A percentile compares a stretch with the other conserved stretches of the same genome.
These are phyloP conservation scores for Heliocidaris tuberculata DNA, from an alignment of 35 echinoderm and acorn worm genomes.

Conservation along the genomic window DNA sequence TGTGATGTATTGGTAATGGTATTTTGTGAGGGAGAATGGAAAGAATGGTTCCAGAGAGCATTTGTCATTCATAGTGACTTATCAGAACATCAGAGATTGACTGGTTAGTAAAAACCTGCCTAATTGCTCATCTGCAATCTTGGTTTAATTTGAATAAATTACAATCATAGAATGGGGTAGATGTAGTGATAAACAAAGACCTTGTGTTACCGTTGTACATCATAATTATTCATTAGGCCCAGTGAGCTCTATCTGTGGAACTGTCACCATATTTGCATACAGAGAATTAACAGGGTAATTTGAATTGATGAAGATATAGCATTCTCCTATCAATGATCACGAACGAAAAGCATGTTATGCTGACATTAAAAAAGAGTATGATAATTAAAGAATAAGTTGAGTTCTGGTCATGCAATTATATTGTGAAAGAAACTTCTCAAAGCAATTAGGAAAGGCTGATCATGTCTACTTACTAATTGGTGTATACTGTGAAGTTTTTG, in stretches of 20 bases:
- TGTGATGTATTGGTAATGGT: not conserved
- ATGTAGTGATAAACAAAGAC: not conserved
- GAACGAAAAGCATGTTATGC: not conserved
- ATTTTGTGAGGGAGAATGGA: not conserved
- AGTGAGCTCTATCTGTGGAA: not conserved
- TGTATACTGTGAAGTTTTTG: too few relatives aligned
- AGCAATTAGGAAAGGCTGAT: too few relatives aligned
- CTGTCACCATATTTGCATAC: too few relatives aligned
- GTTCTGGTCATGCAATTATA: too few relatives aligned
- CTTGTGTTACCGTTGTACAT: too few relatives aligned
- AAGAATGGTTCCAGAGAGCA: not conserved
- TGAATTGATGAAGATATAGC: not conserved
- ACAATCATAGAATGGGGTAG: not conserved
- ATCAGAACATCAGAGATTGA: not conserved
- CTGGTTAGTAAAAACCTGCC: not conserved
- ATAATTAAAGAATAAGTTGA: too few relatives aligned
- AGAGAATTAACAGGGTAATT: not conserved
- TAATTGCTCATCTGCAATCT: not conserved
- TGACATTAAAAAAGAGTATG: not conserved
- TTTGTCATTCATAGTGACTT: slow-evolving; percentile 10
- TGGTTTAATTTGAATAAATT: slow-evolving; percentile 7
- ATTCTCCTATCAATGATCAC: not conserved
- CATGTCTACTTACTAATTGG: too few relatives aligned
- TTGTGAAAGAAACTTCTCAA: too few relatives aligned
- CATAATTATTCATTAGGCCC: not conserved